Base-by-base conservation (phyloP, 2,113 vertebrate genomes). In the Calyptommatus sinebrachiatus region DNA sequence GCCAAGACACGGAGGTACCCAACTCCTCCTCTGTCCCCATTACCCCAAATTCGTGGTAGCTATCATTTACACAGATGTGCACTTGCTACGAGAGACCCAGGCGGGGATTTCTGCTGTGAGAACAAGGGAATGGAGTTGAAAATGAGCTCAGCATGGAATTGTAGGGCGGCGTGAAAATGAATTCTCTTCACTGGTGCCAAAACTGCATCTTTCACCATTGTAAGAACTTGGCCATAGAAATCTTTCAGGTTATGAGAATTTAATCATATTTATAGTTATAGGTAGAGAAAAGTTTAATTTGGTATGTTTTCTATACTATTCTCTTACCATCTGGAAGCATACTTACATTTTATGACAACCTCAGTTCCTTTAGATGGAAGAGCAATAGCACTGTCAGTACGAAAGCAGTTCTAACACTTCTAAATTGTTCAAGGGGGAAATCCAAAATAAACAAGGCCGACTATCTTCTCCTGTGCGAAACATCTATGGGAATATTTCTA, bases 391-490 rank as follows among this genome's bases (percentile, higher is more conserved):
- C 16, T 71, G 10, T 35, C 73, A 65, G 24, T 31, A 65, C 16
- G 71, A 66, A 50, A 57, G 16, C 24, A 66, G 3, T 82, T 29
- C 61, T 68, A 72, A 57, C 69, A 66, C 65, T 77, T 82, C 67
- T 77, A 65, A 82, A 65, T 57, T 50, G 57, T 77, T 71, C 60
- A 72, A 65, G 60, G 28, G 68, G 29, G 60, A 65, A 72, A 71
- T 28, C 46, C 74, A 76, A 82, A 72, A 26, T 71, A 82, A 77
- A 61, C 53, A 82, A 53, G 29, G 24, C 29, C 46, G 61, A 65
- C 24, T 6, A 66, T 26, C 28, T 68, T n/a, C 11, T 71, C 35
- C 14, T 62, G 41, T 31, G 16, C 60, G 77, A 77, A 28, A 72
- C 18, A 14, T 10, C 45, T 77, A 26, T 28, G 20, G 24, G 80